These are phyloP conservation scores for Phyllostomus hastatus DNA, from an alignment of 2,113 vertebrate genomes.

Conservation along the genomic window DNA sequence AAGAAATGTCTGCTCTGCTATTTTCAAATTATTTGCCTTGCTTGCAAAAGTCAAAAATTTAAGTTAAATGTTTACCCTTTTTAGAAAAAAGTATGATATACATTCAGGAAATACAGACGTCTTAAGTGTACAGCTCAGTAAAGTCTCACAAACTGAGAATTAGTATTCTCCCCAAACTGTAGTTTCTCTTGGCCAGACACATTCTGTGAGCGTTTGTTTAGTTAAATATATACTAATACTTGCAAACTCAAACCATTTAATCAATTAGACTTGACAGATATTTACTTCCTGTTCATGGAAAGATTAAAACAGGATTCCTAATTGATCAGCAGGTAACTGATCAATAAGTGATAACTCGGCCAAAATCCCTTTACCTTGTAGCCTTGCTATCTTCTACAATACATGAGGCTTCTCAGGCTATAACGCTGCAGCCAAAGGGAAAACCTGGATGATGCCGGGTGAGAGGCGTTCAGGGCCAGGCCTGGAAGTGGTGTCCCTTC, in stretches of 20 bases:
- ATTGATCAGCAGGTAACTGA: neutral
- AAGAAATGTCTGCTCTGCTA: neutral
- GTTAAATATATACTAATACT: neutral
- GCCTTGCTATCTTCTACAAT: neutral
- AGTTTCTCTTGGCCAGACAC: conserved; percentile 14
- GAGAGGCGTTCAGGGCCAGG: no score
- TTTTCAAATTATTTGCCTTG: neutral
- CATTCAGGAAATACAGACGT: neutral
- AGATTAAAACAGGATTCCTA: neutral
- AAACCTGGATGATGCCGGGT: neutral
- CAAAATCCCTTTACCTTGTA: neutral
- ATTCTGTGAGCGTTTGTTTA: neutral
- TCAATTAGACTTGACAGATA: neutral
- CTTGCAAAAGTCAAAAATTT: neutral
- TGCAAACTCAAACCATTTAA: neutral
- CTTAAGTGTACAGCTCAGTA: neutral
- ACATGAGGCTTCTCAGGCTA: neutral
- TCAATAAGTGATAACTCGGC: neutral
- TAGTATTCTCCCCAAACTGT: neutral
- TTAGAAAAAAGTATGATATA: neutral
- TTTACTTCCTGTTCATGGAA: neutral
- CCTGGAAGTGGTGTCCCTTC: neutral
- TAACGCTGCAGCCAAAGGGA: fast-evolving
- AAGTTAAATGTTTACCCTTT: neutral
- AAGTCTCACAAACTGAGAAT: neutral